Evolutionary conservation across 2,888 invertebrate genomes (phyloP), one percentile per base, ranked within the genome.

Genomic region (Philaethria dido): DNA sequence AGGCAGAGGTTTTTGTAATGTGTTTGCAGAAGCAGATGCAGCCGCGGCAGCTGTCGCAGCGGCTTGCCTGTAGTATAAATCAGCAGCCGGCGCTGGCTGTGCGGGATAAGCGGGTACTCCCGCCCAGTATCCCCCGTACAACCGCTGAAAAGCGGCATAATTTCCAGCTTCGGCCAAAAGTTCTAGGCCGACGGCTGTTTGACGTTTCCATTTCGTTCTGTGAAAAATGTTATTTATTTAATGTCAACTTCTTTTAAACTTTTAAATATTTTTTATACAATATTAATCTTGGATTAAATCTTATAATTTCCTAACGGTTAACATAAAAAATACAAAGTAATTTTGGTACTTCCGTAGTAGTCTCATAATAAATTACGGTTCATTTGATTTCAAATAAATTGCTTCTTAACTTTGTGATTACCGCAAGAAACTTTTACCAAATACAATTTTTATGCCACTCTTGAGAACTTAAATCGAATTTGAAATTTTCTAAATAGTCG

Each of bases 191-290:
- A 99, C 99, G 0, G 99, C 98, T 16, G 99, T 99, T 88, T 99
- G 99, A 1, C 99, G 95, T 90, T 99, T 99, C 99, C 99, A 99
- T 93, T 99, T 99, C 85, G 99, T 99, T 88, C 98, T 98, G 94
- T 29, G 64, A 60, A 66, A 68, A 45, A 55, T 61, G 64, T 59
- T 59, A 11, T 3, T 54, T 4, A 16, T 55, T 48, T 54, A 42
- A 16, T 36, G 11, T 39, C 4, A 1, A n/a, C 22, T 20, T n/a
- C 9, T 9, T 6, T 6, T 18, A 55, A 1, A 9, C 9, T n/a
- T 20, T n/a, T 5, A 20, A n/a, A 39, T 55, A 16, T 36, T 6
- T 20, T 8, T 0, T 20, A 22, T 5, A 57, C 4, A 4, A 14
- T 8, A 4, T 54, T 33, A 13, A 39, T 39, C 33, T 33, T 33